phyloP scores from a whole-genome alignment of 2,888 invertebrate genomes.

The Miltochrista miniata region DNA sequence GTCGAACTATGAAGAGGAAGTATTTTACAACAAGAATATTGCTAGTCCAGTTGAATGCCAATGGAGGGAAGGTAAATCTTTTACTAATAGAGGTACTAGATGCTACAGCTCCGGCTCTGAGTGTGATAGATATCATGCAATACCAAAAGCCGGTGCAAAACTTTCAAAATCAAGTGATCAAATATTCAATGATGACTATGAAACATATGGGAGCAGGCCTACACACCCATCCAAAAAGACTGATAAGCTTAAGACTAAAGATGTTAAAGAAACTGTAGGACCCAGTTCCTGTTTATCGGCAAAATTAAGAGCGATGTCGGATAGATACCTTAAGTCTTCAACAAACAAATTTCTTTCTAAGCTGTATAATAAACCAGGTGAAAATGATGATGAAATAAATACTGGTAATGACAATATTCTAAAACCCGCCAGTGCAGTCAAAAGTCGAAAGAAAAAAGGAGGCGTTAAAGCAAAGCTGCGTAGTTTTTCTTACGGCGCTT shows the following conservation, averaged over 20 bases:
- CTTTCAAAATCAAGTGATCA: constrained; percentile 81
- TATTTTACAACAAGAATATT: constrained; percentile 69
- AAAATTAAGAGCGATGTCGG: constrained; percentile 88
- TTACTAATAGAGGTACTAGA: constrained; percentile 68
- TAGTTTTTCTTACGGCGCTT: constrained; percentile 89
- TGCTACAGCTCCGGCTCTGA: constrained; percentile 81
- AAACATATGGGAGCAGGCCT: constrained; percentile 58
- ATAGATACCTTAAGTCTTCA: constrained; percentile 87
- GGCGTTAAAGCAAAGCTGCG: constrained; percentile 83
- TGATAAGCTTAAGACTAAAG: constrained; percentile 75
- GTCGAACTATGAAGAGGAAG: constrained; percentile 76
- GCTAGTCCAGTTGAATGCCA: constrained; percentile 65
- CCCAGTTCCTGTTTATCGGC: constrained; percentile 86
- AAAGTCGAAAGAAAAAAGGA: constrained; percentile 69
- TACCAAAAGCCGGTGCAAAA: constrained; percentile 72
- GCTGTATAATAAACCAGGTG: constrained; percentile 82
- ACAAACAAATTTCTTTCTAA: constrained; percentile 88
- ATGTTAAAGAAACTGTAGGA: constrained; percentile 76
- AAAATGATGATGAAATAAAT: constrained; percentile 56
- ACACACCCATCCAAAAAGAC: constrained; percentile 74
- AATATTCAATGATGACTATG: constrained; percentile 80
- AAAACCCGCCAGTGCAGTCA: constrained; percentile 58
- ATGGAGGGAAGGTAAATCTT: constrained; percentile 71
- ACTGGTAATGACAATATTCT: constrained; percentile 56
- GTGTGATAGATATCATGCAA: constrained; percentile 74